phyloP scores from a whole-genome alignment of 2,113 vertebrate species.

The Cephalopterus ornatus region DNA sequence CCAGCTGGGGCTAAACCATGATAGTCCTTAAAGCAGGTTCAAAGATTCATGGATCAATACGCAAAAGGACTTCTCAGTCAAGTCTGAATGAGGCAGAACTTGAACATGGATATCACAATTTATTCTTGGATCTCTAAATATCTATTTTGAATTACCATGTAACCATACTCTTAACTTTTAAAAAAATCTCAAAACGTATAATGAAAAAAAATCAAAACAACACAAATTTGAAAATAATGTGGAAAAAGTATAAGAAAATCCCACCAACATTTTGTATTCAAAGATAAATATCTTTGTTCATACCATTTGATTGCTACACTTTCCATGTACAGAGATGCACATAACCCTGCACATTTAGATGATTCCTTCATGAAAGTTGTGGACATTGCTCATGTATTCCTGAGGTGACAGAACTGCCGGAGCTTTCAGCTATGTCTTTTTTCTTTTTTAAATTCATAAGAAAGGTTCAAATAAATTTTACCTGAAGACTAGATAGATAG shows the following conservation, averaged over 20 bases:
- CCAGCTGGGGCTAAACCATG: background rate
- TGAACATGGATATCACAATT: background rate
- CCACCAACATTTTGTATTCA: background rate
- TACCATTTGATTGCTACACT: background rate
- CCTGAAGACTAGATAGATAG: background rate
- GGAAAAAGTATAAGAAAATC: background rate
- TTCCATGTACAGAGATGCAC: background rate
- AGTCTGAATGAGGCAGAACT: background rate
- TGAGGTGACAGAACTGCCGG: background rate
- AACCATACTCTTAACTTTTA: background rate
- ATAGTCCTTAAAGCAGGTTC: background rate
- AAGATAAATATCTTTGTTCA: background rate
- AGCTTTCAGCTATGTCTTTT: background rate
- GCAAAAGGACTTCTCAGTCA: fast-evolving
- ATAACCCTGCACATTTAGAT: background rate
- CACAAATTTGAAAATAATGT: background rate
- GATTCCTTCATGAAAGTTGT: background rate
- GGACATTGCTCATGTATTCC: background rate
- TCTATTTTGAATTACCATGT: background rate
- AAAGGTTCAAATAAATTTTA: background rate
- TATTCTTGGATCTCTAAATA: background rate
- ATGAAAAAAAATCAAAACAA: fast-evolving
- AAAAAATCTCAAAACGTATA: background rate
- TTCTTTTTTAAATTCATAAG: background rate
- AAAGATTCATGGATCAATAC: background rate